Conservation (phyloP, 1,140 invertebrate genomes). For the Oncopeltus fasciatus region DNA sequence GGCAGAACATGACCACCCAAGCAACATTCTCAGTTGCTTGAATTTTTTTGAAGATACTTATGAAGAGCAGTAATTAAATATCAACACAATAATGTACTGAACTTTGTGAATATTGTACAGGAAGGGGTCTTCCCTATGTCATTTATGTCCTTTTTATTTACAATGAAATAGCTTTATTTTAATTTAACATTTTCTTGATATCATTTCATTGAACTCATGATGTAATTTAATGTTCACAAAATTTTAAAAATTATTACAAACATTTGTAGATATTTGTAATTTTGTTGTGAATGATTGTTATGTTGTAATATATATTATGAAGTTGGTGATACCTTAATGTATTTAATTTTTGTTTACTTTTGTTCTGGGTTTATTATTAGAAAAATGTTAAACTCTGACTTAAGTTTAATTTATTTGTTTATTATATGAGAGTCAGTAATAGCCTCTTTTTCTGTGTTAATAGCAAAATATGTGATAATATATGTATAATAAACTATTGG, state of each 20-base stretch:
- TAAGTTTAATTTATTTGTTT: neutral
- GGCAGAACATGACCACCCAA: slow-evolving; percentile 18
- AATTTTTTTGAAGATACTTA: neutral
- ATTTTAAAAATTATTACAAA: neutral
- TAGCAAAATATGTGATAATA: slow-evolving; percentile 12
- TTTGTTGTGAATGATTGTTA: neutral
- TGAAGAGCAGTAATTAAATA: neutral
- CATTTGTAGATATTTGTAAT: neutral
- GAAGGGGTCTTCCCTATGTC: neutral
- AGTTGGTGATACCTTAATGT: slow-evolving; percentile 6
- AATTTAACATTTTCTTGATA: neutral
- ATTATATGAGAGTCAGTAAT: slow-evolving; percentile 9
- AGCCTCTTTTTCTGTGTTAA: slow-evolving; percentile 14
- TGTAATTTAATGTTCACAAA: neutral
- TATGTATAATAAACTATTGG: slow-evolving; percentile 7
- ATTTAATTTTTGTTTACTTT: too few relatives aligned
- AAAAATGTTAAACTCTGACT: slow-evolving; percentile 1
- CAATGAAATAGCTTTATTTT: neutral
- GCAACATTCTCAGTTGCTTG: slow-evolving; percentile 18
- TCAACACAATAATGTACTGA: neutral
- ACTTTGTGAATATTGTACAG: slow-evolving; percentile 7
- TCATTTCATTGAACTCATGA: neutral
- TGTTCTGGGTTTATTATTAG: neutral
- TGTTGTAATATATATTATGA: neutral
- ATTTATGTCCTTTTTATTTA: neutral